These are phyloP conservation scores for Hycleus cichorii DNA, from an alignment of 1,140 invertebrate genomes.

Conservation along the genomic window DNA sequence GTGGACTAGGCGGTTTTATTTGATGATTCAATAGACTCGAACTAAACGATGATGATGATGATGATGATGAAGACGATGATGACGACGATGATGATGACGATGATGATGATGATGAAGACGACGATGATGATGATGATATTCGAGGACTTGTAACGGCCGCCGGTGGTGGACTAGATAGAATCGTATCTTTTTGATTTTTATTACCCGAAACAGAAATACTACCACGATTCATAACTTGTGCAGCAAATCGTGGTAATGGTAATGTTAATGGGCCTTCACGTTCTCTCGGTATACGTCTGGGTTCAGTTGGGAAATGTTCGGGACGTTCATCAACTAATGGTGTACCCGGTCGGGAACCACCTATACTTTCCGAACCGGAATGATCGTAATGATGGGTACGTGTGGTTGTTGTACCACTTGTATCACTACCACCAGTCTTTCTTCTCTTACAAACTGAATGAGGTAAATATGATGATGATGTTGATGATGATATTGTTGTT, in stretches of 20 bases:
- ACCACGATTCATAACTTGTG: slow-evolving; percentile 54
- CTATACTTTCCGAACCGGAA: slow-evolving; percentile 46
- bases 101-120: no score
- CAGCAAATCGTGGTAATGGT: slow-evolving; percentile 77
- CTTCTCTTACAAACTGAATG: slow-evolving; percentile 41
- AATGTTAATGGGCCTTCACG: slow-evolving; percentile 65
- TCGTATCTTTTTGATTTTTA: slow-evolving; percentile 38
- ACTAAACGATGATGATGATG: no score
- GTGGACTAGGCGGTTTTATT: slow-evolving; percentile 33
- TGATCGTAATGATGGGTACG: slow-evolving; percentile 39
- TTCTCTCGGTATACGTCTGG: slow-evolving; percentile 54
- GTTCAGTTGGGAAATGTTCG: slow-evolving; percentile 66
- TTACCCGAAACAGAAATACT: slow-evolving; percentile 40
- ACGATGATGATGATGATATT: slow-evolving; percentile 24
- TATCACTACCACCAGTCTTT: slow-evolving; percentile 40
- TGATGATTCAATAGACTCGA: no score
- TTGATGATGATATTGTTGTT: no score
- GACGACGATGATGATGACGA: no score
- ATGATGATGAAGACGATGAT: no score
- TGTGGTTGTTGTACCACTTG: slow-evolving; percentile 25
- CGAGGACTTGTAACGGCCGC: slow-evolving; percentile 39
- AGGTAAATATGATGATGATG: slow-evolving; percentile 26
- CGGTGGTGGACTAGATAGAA: slow-evolving; percentile 40
- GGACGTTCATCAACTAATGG: slow-evolving; percentile 76
- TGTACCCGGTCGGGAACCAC: slow-evolving; percentile 68